Evolutionary conservation across 2,888 invertebrate species (phyloP).

Genomic region (Nineta flava): DNA sequence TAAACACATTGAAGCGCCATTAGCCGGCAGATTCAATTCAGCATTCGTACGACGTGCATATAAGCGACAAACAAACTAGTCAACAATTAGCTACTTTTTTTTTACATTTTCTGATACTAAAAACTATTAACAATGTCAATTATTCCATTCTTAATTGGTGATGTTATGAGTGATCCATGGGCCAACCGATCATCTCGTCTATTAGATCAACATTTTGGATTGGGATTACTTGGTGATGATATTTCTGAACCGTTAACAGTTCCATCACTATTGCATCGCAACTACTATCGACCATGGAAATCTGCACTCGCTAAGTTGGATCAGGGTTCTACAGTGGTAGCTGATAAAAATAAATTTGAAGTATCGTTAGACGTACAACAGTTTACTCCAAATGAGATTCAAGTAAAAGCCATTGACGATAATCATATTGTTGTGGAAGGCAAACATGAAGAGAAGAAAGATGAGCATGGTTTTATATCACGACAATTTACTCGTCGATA

Average conservation of each 20-base stretch:
- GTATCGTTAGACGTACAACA: slow-evolving; percentile 28
- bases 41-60: too few species aligned
- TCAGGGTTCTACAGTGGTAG: slow-evolving; percentile 34
- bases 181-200: slow-evolving; percentile 50
- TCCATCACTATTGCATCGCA: slow-evolving; percentile 11
- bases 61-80: too few species aligned
- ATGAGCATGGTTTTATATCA: slow-evolving; percentile 52
- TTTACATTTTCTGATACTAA: too few species aligned
- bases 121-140: not conserved
- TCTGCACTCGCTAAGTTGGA: slow-evolving; percentile 33
- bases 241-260: slow-evolving; percentile 29
- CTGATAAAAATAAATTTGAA: slow-evolving; percentile 51
- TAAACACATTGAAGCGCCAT: too few species aligned
- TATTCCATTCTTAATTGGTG: not conserved
- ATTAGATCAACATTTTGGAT: slow-evolving; percentile 69
- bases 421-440: slow-evolving; percentile 52
- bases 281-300: slow-evolving; percentile 32
- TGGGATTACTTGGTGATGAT: slow-evolving; percentile 60
- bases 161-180: not conserved
- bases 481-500: slow-evolving; percentile 60
- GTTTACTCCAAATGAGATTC: not conserved
- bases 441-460: slow-evolving; percentile 55
- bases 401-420: slow-evolving; percentile 29
- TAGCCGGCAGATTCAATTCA: too few species aligned
- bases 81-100: too few species aligned